phyloP scores from a whole-genome alignment of 2,113 vertebrate species.

The Acanthochromis polyacanthus region DNA sequence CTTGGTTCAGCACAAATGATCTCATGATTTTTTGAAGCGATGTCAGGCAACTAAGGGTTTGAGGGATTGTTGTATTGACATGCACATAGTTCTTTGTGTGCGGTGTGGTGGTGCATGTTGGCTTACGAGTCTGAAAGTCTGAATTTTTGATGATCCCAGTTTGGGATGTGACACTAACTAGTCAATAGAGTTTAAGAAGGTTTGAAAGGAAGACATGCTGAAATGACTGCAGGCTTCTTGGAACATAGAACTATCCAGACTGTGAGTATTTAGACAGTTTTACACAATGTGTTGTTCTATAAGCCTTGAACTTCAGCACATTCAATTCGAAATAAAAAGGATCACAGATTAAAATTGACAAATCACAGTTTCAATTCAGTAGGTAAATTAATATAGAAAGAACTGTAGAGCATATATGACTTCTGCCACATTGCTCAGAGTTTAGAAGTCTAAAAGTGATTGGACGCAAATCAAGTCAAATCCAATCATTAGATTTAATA shows the following conservation, averaged over 20 bases:
- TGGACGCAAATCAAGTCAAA: too few relatives aligned
- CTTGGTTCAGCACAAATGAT: slow-evolving; percentile 48
- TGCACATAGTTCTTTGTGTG: not conserved
- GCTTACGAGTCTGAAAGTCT: not conserved
- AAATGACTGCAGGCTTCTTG: not conserved
- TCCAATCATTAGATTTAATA: too few relatives aligned
- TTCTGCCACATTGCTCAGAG: too few relatives aligned
- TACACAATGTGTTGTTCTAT: not conserved
- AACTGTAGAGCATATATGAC: too few relatives aligned
- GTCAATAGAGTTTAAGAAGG: not conserved
- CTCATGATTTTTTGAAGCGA: slow-evolving; percentile 52
- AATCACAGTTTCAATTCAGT: too few relatives aligned
- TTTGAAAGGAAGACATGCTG: not conserved
- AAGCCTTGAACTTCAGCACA: not conserved
- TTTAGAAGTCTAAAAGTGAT: too few relatives aligned
- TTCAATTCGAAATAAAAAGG: too few relatives aligned
- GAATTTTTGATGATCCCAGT: not conserved
- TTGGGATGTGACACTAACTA: not conserved
- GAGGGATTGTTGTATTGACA: slow-evolving; percentile 5
- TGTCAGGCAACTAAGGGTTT: not conserved
- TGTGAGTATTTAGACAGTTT: not conserved
- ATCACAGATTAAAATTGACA: too few relatives aligned
- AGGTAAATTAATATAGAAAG: too few relatives aligned
- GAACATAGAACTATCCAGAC: not conserved
- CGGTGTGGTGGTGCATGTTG: not conserved